Percentiles rank a stretch among this genome's conserved stretches.
Evolutionary conservation across 2,888 invertebrate genomes (phyloP).

Genomic region (Lysandra coridon): DNA sequence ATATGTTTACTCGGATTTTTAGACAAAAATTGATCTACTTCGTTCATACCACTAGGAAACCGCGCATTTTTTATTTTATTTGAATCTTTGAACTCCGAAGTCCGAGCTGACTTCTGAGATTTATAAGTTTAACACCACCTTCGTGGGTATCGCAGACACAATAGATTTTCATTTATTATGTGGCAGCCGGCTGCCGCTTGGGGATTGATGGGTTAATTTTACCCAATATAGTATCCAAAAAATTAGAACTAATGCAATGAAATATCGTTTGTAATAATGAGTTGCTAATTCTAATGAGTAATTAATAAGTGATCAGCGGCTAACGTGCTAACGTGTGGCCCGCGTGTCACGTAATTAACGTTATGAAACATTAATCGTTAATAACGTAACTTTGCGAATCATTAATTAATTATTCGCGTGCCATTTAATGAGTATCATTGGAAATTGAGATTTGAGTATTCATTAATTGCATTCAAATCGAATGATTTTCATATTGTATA

Average conservation of each 20-base stretch:
- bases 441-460: slow-evolving; percentile 9
- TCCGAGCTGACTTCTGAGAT: no score
- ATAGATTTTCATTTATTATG: no score
- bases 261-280: not conserved
- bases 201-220: no score
- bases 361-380: not conserved
- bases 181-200: no score
- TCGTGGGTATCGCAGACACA: no score
- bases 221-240: no score
- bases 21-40: no score
- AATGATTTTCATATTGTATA: not conserved
- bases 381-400: not conserved
- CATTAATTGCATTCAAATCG: slow-evolving; percentile 4
- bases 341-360: slow-evolving; percentile 4
- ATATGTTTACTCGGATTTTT: no score
- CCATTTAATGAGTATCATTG: slow-evolving; percentile 13
- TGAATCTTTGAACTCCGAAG: no score
- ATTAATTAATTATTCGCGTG: slow-evolving; percentile 3
- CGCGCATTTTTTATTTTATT: no score
- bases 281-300: not conserved
- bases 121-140: no score
- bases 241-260: not conserved
- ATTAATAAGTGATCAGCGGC: not conserved
- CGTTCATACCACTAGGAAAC: no score
- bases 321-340: not conserved